Evolutionary conservation across 2,113 vertebrate genomes (phyloP).

Genomic region (Myodes glareolus): DNA sequence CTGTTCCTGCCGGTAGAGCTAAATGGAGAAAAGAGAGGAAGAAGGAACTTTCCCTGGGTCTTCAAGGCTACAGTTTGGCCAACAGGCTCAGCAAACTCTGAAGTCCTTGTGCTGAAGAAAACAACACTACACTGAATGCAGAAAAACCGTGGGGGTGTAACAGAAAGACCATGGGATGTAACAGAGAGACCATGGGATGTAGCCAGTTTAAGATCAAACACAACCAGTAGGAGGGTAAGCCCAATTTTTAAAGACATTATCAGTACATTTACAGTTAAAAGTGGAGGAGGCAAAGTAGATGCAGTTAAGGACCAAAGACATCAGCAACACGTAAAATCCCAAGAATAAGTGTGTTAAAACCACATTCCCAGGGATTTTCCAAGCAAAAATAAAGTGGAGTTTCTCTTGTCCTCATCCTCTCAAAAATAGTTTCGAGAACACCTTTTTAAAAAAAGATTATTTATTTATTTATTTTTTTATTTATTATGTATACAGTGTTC

Average conservation of each 20-base stretch:
- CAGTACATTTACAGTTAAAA: background rate
- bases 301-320: too few species aligned
- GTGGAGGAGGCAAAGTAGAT: background rate
- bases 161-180: too few species aligned
- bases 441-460: too few species aligned
- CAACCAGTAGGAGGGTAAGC: background rate
- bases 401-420: background rate
- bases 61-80: background rate
- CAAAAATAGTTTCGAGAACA: background rate
- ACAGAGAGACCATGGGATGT: background rate
- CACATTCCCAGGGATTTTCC: background rate
- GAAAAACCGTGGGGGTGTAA: background rate
- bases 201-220: background rate
- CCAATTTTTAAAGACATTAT: background rate
- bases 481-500: too few species aligned
- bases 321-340: background rate
- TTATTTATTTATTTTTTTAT: too few species aligned
- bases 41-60: background rate
- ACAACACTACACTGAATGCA: background rate
- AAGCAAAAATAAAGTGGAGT: background rate
- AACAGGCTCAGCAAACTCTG: background rate
- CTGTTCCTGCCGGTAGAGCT: rapidly evolving
- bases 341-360: background rate
- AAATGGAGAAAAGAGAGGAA: too few species aligned
- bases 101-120: background rate